A percentile compares a stretch with the other conserved stretches of the same genome.
Evolutionary conservation across 1,140 invertebrate species (phyloP).

Genomic region (Habropoda laboriosa): DNA sequence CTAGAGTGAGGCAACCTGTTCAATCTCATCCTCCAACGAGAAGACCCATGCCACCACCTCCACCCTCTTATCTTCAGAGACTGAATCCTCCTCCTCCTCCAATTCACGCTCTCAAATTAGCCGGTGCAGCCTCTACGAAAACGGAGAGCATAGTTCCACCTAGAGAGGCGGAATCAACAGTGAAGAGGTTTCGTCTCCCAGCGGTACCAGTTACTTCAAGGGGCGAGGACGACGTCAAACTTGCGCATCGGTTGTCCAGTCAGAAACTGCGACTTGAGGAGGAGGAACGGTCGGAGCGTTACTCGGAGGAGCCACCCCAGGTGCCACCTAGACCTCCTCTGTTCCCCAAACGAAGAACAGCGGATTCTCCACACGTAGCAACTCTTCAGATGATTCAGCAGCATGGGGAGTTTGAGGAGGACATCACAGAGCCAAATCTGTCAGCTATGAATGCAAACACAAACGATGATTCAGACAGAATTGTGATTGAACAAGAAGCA

Average conservation of each 20-base stretch:
- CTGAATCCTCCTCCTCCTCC: slow-evolving; percentile 82
- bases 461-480: not conserved
- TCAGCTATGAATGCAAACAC: not conserved
- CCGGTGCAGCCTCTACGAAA: slow-evolving; percentile 36
- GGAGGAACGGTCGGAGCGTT: slow-evolving; percentile 71
- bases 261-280: slow-evolving; percentile 71
- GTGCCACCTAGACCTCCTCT: slow-evolving; percentile 78
- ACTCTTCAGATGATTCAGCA: slow-evolving; percentile 87
- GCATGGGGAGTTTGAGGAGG: slow-evolving; percentile 66
- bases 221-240: slow-evolving; percentile 14
- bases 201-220: slow-evolving; percentile 16
- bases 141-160: slow-evolving; percentile 23
- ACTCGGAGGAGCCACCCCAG: slow-evolving; percentile 78
- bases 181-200: slow-evolving; percentile 54
- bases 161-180: slow-evolving; percentile 36
- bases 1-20: slow-evolving; percentile 50
- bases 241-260: slow-evolving; percentile 21
- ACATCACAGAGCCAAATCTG: slow-evolving; percentile 28
- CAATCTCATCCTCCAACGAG: slow-evolving; percentile 58
- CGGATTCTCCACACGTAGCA: slow-evolving; percentile 70
- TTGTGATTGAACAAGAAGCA: slow-evolving; percentile 25
- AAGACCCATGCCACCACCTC: slow-evolving; percentile 58
- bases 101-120: slow-evolving; percentile 55
- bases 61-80: slow-evolving; percentile 73
- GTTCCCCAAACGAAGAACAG: slow-evolving; percentile 74